Evolutionary conservation across 2,113 vertebrate species (phyloP).

Genomic region (Cromileptes altivelis): DNA sequence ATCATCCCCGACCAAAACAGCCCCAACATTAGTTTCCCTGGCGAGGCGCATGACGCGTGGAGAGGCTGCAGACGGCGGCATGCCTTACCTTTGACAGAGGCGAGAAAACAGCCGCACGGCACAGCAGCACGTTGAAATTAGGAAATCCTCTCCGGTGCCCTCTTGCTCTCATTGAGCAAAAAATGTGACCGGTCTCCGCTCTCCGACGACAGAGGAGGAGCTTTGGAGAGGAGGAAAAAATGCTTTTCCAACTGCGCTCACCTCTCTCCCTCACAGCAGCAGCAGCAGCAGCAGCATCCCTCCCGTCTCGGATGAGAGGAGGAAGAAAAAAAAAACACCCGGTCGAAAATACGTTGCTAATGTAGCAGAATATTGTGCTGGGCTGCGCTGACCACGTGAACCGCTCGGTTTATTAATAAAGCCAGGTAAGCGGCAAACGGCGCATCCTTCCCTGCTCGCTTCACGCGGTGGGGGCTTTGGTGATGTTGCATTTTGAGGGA

Average conservation of each 20-base stretch:
- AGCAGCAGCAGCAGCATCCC: constrained; percentile 58
- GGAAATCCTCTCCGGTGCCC: constrained; percentile 76
- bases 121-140: constrained; percentile 64
- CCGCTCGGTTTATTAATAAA: constrained; percentile 53
- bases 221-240: constrained; percentile 43
- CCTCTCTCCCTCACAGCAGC: constrained; percentile 62
- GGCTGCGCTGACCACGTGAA: constrained; percentile 68
- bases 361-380: constrained; percentile 53
- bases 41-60: constrained; percentile 59
- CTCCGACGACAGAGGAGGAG: constrained; percentile 80
- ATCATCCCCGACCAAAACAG: constrained; percentile 14
- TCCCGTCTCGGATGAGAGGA: constrained; percentile 45
- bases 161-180: constrained; percentile 79
- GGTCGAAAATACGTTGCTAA: constrained; percentile 45
- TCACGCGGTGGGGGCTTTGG: constrained; percentile 52
- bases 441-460: constrained; percentile 22
- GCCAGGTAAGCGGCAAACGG: constrained; percentile 64
- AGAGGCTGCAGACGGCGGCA: constrained; percentile 24
- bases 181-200: constrained; percentile 69
- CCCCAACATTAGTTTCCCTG: constrained; percentile 6
- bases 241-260: constrained; percentile 73
- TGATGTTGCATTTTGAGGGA: constrained; percentile 69
- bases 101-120: constrained; percentile 56
- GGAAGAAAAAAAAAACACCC: constrained; percentile 6
- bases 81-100: constrained; percentile 79